Evolutionary conservation across 2,797 vertebrate species (phyloP).

Genomic region (Danio choprae): DNA sequence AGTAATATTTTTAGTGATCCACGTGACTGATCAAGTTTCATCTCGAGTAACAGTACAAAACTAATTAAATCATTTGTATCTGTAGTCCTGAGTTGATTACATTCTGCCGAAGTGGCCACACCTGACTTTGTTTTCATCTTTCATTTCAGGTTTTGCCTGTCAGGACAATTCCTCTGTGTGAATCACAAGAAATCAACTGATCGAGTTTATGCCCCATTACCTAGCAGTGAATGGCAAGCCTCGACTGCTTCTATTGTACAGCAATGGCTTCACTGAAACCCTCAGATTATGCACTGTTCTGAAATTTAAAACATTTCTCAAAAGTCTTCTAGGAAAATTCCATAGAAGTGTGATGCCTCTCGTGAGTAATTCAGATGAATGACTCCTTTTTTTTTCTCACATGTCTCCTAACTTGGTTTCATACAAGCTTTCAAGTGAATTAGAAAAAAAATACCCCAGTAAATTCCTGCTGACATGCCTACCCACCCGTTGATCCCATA

Average conservation of each 20-base stretch:
- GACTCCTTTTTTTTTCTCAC: neutral
- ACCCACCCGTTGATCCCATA: slow-evolving; percentile 87
- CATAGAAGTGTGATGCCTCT: slow-evolving; percentile 24
- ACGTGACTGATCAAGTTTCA: neutral
- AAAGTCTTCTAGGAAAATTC: slow-evolving; percentile 19
- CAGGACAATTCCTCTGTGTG: slow-evolving; percentile 60
- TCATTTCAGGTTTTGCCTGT: slow-evolving; percentile 64
- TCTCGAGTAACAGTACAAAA: neutral
- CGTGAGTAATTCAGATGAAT: slow-evolving; percentile 33
- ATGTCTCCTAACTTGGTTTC: neutral
- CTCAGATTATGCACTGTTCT: neutral
- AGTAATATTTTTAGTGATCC: slow-evolving; percentile 11
- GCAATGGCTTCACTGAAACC: slow-evolving; percentile 33
- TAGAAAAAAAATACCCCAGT: neutral
- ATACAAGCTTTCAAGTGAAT: slow-evolving; percentile 24
- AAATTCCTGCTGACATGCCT: slow-evolving; percentile 81
- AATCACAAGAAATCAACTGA: slow-evolving; percentile 55
- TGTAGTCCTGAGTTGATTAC: slow-evolving; percentile 10
- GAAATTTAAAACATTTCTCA: slow-evolving; percentile 9
- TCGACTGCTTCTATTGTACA: slow-evolving; percentile 30
- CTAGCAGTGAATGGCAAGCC: slow-evolving; percentile 44
- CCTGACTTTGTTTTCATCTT: slow-evolving; percentile 55
- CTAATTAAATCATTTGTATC: slow-evolving; percentile 44
- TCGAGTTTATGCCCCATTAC: slow-evolving; percentile 44
- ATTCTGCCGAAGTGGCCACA: slow-evolving; percentile 48